Base-by-base conservation (phyloP, 2,888 invertebrate species). In the Idaea biselata region DNA sequence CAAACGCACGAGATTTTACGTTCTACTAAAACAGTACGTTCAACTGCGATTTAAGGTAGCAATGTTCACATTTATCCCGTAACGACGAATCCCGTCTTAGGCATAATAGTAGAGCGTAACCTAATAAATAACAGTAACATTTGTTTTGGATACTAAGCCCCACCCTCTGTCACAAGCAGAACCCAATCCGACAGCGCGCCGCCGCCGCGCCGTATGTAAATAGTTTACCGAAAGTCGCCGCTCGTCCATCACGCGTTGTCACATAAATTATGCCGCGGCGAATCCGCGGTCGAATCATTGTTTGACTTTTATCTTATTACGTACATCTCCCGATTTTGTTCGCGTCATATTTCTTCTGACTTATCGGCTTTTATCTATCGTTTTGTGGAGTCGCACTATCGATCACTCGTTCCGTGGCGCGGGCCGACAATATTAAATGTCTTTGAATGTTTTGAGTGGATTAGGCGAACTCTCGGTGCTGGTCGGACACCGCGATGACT, bases 281-380 rank as follows among this genome's bases (percentile, higher is more conserved):
- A 91, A 91, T 92, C 91, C 91, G 91, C 90, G 90, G 89, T 87
- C 90, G 90, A 91, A 91, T 91, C 92, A 92, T 91, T 92, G 91
- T 91, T 90, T 90, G 92, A 91, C 91, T 91, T 92, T 92, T 92
- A 92, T 92, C 92, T 92, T 91, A 91, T 91, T 91, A 91, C 91
- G 89, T 88, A 89, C 89, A 90, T 92, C 91, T 91, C 89, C 90
- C 89, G 92, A 92, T 91, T 92, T 91, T 91, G 92, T 92, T 91
- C 91, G 91, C 91, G 87, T 92, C 92, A 92, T 92, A 91, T 92
- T 91, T 92, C 91, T 91, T 89, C 85, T 86, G 89, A 89, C 86
- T 91, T 92, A 92, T 92, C 92, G 86, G 86, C 86, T 88, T 89
- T 90, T 91, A 91, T 92, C 91, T 91, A 91, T 89, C 91, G 89